These are phyloP conservation scores for Amazona ochrocephala DNA, from an alignment of 2,797 vertebrate species.

Conservation along the genomic window DNA sequence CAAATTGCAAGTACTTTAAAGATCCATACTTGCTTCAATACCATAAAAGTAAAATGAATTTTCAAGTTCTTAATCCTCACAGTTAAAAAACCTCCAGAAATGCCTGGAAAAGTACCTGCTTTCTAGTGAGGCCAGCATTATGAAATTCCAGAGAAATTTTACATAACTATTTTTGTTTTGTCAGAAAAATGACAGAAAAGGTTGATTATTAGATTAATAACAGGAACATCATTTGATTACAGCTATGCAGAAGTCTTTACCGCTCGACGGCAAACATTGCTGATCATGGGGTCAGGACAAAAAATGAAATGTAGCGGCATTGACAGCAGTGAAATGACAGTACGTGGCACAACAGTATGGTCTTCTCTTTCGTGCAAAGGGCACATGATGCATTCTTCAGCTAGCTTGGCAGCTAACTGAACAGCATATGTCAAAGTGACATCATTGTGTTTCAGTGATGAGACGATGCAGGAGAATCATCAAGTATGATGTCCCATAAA, in stretches of 20 bases:
- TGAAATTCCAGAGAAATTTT: not conserved
- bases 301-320: not conserved
- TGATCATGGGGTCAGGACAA: not conserved
- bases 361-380: not conserved
- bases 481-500: not conserved
- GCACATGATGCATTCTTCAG: not conserved
- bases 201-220: not conserved
- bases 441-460: not conserved
- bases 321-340: not conserved
- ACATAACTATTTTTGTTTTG: not conserved
- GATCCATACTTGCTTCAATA: not conserved
- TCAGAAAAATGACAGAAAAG: not conserved
- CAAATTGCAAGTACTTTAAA: not conserved
- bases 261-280: accelerated
- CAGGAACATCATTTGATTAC: not conserved
- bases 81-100: not conserved
- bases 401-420: not conserved
- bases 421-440: not conserved
- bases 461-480: not conserved
- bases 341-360: not conserved
- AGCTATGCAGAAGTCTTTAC: not conserved
- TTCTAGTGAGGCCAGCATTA: not conserved
- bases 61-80: not conserved
- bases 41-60: not conserved
- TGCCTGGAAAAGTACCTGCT: not conserved